phyloP scores from a whole-genome alignment of 2,113 vertebrate species.

The Taurulus bubalis region DNA sequence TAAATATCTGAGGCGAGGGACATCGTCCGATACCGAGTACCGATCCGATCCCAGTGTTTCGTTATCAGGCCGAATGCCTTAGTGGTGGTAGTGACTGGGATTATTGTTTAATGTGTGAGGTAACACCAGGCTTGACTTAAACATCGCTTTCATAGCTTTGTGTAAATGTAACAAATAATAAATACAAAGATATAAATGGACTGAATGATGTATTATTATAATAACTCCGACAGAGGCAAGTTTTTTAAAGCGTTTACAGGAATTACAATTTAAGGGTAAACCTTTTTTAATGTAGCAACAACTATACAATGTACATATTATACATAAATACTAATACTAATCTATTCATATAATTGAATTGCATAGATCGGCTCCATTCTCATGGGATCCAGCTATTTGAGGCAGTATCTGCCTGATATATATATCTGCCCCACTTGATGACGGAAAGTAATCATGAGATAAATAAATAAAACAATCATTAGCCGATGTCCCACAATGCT shows the following conservation, averaged over 20 bases:
- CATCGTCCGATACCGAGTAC: too few species aligned
- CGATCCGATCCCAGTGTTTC: neutral
- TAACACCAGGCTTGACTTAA: neutral
- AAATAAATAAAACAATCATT: constrained; percentile 14
- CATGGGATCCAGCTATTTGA: neutral
- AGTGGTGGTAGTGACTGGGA: neutral
- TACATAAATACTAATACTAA: neutral
- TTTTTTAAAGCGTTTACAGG: neutral
- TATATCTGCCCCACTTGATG: too few species aligned
- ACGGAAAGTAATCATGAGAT: constrained; percentile 26
- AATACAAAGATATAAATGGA: neutral
- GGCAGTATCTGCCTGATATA: too few species aligned
- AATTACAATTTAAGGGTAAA: neutral
- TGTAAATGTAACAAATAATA: neutral
- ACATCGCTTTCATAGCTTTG: too few species aligned
- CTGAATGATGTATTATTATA: neutral
- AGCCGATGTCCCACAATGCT: constrained; percentile 4
- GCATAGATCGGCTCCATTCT: neutral
- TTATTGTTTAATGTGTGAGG: neutral
- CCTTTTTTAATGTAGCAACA: neutral
- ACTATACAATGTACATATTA: neutral
- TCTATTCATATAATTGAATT: neutral
- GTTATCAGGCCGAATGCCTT: neutral
- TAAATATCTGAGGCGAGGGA: neutral
- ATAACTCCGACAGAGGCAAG: neutral